These are phyloP conservation scores for Cathartes aura DNA, from an alignment of 2,113 vertebrate species.

Conservation along the genomic window DNA sequence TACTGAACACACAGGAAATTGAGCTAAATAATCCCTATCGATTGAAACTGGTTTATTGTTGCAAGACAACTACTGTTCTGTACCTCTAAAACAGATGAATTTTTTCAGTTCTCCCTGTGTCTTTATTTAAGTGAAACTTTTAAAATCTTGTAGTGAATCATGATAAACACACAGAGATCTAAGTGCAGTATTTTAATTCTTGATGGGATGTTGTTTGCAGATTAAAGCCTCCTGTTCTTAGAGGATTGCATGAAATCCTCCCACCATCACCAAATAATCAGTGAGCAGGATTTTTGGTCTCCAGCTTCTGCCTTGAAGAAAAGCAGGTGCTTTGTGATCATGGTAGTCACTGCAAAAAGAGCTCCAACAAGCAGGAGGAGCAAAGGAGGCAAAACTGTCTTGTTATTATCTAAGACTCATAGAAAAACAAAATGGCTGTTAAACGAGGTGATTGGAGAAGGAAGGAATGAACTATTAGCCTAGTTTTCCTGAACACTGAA, in stretches of 20 bases:
- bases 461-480: background rate
- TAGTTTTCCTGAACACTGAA: background rate
- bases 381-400: background rate
- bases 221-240: background rate
- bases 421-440: background rate
- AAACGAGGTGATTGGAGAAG: background rate
- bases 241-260: background rate
- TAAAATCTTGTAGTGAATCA: background rate
- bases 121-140: background rate
- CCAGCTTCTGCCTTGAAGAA: background rate
- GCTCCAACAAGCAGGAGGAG: background rate
- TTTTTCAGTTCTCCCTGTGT: background rate
- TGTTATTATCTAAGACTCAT: background rate
- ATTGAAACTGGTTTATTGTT: background rate
- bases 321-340: background rate
- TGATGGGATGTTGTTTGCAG: background rate
- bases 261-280: background rate
- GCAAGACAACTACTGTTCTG: background rate
- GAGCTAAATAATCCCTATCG: background rate
- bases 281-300: background rate
- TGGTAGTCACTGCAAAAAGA: background rate
- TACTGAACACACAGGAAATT: background rate
- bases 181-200: background rate
- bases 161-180: background rate
- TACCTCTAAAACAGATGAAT: background rate